phyloP scores from a whole-genome alignment of 2,888 invertebrate species.

The Elmis aenea region DNA sequence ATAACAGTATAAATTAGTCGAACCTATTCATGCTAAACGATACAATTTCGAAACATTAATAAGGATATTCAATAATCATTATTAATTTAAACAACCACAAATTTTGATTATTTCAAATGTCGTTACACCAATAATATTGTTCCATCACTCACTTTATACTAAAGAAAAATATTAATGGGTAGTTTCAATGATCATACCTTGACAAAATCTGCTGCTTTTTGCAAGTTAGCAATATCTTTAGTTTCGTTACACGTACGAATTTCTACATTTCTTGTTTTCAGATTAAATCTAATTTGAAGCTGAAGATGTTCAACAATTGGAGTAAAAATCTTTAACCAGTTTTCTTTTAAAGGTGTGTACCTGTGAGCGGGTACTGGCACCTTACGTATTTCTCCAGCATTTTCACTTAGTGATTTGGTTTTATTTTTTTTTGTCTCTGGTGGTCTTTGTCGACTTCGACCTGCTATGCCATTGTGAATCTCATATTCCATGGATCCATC shows the following conservation, averaged over 20 bases:
- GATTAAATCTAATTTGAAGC: conserved; percentile 90
- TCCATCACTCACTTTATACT: no score
- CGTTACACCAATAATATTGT: no score
- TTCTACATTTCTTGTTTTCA: conserved; percentile 86
- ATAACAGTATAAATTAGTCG: no score
- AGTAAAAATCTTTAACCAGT: conserved; percentile 95
- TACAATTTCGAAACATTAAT: no score
- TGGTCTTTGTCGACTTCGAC: conserved; percentile 44
- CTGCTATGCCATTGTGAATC: conserved; percentile 59
- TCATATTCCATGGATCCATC: conserved; percentile 65
- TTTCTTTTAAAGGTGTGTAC: conserved; percentile 90
- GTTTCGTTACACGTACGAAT: conserved; percentile 67
- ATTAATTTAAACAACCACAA: no score
- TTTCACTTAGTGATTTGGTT: conserved; percentile 46
- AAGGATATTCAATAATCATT: no score
- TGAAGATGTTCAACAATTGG: conserved; percentile 94
- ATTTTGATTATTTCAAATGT: no score
- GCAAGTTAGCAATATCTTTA: conserved; percentile 82
- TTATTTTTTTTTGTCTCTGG: conserved; percentile 31
- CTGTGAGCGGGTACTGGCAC: conserved; percentile 91
- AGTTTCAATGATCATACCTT: conserved; percentile 48
- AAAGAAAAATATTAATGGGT: no score
- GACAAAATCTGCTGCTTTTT: conserved; percentile 98
- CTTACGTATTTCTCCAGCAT: conserved; percentile 60
- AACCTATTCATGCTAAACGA: no score